Evolutionary conservation across 2,797 vertebrate genomes (phyloP).

Genomic region (Xyrichtys novacula): DNA sequence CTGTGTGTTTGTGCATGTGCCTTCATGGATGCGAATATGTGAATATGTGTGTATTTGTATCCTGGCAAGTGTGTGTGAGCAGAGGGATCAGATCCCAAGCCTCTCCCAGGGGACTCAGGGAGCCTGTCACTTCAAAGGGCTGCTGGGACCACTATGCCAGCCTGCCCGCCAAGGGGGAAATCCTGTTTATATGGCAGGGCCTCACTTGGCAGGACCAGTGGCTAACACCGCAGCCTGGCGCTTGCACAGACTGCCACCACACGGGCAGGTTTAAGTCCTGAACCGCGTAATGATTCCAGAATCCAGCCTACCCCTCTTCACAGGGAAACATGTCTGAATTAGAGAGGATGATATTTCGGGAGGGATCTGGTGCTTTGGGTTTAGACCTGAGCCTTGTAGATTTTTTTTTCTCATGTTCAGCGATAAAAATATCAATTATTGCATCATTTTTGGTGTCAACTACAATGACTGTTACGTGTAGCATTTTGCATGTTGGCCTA

Average conservation of each 20-base stretch:
- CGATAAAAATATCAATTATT: constrained; percentile 13
- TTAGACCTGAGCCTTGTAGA: constrained; percentile 7
- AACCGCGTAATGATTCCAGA: constrained; percentile 47
- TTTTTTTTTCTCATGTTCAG: constrained; percentile 23
- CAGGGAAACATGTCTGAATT: constrained; percentile 45
- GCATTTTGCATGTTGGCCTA: constrained; percentile 46
- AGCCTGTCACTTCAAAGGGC: constrained; percentile 82
- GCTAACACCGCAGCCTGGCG: constrained; percentile 68
- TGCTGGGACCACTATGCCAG: constrained; percentile 59
- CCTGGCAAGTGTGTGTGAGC: constrained; percentile 50
- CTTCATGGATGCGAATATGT: constrained; percentile 48
- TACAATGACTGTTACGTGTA: constrained; percentile 3
- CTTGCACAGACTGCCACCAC: constrained; percentile 54
- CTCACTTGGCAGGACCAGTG: constrained; percentile 60
- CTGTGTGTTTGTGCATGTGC: constrained; percentile 30
- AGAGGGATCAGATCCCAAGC: constrained; percentile 75
- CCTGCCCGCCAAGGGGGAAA: constrained; percentile 69
- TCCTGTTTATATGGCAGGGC: constrained; percentile 71
- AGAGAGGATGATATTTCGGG: constrained; percentile 37
- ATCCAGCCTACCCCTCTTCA: constrained; percentile 31
- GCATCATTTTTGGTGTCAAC: constrained; percentile 8
- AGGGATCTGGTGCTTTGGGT: constrained; percentile 38
- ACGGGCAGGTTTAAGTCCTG: constrained; percentile 68
- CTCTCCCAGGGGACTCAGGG: constrained; percentile 65
- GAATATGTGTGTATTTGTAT: constrained; percentile 49